Evolutionary conservation across 2,888 invertebrate species (phyloP).

Genomic region (Eulithis testata): DNA sequence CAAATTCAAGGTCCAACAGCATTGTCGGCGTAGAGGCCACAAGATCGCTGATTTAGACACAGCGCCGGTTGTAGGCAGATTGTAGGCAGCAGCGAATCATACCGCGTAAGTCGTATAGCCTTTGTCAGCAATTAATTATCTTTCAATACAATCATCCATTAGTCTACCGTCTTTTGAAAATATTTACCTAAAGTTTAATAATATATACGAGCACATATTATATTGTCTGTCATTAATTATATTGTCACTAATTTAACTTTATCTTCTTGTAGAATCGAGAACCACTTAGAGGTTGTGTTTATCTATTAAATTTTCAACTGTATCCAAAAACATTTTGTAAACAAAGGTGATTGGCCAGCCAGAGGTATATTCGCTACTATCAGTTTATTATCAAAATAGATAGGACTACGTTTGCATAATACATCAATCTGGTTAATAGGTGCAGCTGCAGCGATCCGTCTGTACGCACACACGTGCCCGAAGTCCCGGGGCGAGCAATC

Average conservation of each 20-base stretch:
- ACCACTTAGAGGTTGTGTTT: background rate
- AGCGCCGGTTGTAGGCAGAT: conserved; percentile 35
- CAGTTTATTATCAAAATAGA: conserved; percentile 29
- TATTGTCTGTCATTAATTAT: no score
- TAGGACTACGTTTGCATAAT: conserved; percentile 36
- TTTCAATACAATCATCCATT: conserved; percentile 26
- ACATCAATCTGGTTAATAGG: conserved; percentile 39
- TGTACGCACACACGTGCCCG: conserved; percentile 33
- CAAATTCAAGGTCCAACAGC: conserved; percentile 49
- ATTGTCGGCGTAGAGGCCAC: conserved; percentile 46
- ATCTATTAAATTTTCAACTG: background rate
- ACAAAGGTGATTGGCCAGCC: conserved; percentile 21
- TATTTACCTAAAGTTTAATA: conserved; percentile 8
- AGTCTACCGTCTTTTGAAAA: conserved; percentile 22
- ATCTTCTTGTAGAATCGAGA: no score
- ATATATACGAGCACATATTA: no score
- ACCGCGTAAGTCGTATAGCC: conserved; percentile 24
- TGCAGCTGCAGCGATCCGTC: conserved; percentile 46
- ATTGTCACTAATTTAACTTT: no score
- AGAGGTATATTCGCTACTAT: conserved; percentile 15
- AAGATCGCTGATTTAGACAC: conserved; percentile 44
- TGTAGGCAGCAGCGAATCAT: conserved; percentile 37
- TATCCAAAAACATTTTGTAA: background rate
- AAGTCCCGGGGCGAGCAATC: conserved; percentile 37
- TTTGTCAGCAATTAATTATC: conserved; percentile 37